These are phyloP conservation scores for Acanthoscelides obtectus DNA, from an alignment of 2,888 invertebrate genomes.

Conservation along the genomic window DNA sequence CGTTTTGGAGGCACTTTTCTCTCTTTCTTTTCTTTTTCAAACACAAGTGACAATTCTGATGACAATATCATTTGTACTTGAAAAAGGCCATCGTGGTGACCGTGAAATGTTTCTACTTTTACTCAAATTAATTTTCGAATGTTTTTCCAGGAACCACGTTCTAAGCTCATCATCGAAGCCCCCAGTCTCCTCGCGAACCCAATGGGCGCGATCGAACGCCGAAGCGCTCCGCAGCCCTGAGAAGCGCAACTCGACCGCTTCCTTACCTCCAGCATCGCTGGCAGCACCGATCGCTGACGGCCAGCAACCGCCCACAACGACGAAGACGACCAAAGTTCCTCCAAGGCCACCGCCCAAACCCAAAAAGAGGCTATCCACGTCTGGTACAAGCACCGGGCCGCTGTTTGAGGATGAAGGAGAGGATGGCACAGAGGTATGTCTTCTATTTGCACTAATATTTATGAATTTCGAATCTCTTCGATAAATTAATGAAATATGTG, in stretches of 20 bases:
- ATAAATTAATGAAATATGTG: too few relatives aligned
- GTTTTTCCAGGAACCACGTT: slow-evolving; percentile 1
- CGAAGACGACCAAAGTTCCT: slow-evolving; percentile 62
- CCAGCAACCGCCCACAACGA: slow-evolving; percentile 19
- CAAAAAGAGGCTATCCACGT: slow-evolving; percentile 62
- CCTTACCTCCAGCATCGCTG: slow-evolving; percentile 11
- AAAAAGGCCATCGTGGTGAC: too few relatives aligned
- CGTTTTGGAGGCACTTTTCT: too few relatives aligned
- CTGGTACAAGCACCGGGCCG: slow-evolving; percentile 54
- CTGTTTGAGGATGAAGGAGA: slow-evolving; percentile 85
- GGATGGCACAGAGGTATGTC: slow-evolving; percentile 68
- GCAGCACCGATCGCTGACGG: background rate
- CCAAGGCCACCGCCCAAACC: slow-evolving; percentile 81
- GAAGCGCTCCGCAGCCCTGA: slow-evolving; percentile 51
- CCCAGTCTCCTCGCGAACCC: slow-evolving; percentile 38
- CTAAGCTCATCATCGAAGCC: slow-evolving; percentile 27
- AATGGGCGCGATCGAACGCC: slow-evolving; percentile 42
- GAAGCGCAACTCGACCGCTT: slow-evolving; percentile 39
- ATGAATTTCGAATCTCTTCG: too few relatives aligned
- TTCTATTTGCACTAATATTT: too few relatives aligned
- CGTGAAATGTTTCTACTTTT: too few relatives aligned
- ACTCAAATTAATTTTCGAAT: too few relatives aligned
- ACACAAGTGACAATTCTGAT: too few relatives aligned
- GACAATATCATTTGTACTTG: too few relatives aligned
- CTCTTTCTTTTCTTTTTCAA: too few relatives aligned